These are phyloP conservation scores for Rhagoletis pomonella DNA, from an alignment of 1,140 invertebrate species.

Conservation along the genomic window DNA sequence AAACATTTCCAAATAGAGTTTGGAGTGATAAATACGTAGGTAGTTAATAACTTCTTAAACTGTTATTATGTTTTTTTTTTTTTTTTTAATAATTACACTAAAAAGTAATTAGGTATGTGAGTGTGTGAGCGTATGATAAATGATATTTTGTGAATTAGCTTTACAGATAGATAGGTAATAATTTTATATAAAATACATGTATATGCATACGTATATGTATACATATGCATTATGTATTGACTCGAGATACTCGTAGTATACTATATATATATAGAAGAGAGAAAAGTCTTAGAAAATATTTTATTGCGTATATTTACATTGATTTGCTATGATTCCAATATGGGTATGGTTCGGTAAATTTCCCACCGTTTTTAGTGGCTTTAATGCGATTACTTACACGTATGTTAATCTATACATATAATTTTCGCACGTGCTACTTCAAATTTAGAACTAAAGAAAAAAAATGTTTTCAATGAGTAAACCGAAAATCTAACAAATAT, in stretches of 20 bases:
- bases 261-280: not conserved
- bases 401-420: no score
- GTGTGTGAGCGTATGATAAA: not conserved
- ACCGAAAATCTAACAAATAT: no score
- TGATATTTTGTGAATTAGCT: not conserved
- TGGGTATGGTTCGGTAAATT: no score
- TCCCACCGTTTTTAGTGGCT: no score
- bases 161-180: not conserved
- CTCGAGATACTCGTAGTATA: not conserved
- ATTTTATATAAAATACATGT: conserved; percentile 28
- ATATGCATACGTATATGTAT: not conserved
- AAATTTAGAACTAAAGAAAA: no score
- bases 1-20: conserved; percentile 38
- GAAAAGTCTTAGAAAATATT: conserved; percentile 45
- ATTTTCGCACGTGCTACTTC: no score
- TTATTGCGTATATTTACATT: not conserved
- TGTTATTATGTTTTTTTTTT: no score
- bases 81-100: not conserved
- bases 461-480: no score
- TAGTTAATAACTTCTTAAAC: not conserved
- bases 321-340: not conserved
- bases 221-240: no score
- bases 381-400: no score
- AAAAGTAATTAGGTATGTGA: not conserved
- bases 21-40: not conserved